phyloP scores from a whole-genome alignment of 2,888 invertebrate species.

The Polylopha cassiicola region DNA sequence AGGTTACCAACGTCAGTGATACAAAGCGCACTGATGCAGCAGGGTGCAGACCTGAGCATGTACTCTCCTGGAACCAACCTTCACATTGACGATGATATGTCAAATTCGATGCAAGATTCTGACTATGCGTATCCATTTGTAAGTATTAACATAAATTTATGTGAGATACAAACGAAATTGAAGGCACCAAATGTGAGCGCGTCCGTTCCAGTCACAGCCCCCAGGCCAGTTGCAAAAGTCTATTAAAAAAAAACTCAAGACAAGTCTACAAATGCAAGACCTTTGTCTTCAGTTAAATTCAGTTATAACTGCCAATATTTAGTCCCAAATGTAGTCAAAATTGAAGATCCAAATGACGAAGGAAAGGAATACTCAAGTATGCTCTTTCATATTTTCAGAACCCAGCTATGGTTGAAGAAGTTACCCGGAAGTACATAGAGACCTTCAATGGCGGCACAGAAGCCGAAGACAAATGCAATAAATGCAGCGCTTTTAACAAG shows the following conservation, averaged over 20 bases:
- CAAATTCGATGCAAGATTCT: constrained; percentile 57
- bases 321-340: too few relatives aligned
- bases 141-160: constrained; percentile 36
- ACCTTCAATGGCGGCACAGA: constrained; percentile 69
- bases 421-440: constrained; percentile 71
- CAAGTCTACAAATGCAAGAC: too few relatives aligned
- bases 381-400: constrained; percentile 43
- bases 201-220: too few relatives aligned
- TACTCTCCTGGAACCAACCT: constrained; percentile 65
- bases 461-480: constrained; percentile 73
- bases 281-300: too few relatives aligned
- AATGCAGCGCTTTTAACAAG: constrained; percentile 82
- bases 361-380: neutral
- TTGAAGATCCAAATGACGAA: neutral
- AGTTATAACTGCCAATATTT: too few relatives aligned
- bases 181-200: too few relatives aligned
- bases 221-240: too few relatives aligned
- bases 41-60: constrained; percentile 66
- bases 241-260: too few relatives aligned
- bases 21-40: constrained; percentile 67
- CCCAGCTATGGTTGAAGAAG: constrained; percentile 77
- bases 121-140: constrained; percentile 63
- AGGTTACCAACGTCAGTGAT: constrained; percentile 69
- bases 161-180: too few relatives aligned
- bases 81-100: constrained; percentile 65